phyloP scores from a whole-genome alignment of 2,113 vertebrate genomes.

The Colaptes auratus region DNA sequence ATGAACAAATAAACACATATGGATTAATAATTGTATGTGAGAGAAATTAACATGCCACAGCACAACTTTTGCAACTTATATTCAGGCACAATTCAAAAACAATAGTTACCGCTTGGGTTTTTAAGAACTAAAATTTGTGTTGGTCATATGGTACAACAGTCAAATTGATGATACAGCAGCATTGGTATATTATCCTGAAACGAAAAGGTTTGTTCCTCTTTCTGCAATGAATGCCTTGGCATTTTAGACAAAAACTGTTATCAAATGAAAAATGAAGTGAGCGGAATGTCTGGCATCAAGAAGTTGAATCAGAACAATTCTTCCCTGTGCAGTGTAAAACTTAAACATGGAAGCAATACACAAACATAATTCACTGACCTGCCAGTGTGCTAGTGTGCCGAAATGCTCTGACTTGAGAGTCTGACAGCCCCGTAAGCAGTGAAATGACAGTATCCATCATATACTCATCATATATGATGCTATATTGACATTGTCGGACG shows the following conservation, averaged over 20 bases:
- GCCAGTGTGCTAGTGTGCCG: constrained; percentile 98
- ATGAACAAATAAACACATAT: neutral
- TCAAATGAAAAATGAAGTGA: neutral
- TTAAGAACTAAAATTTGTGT: neutral
- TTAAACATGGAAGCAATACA: neutral
- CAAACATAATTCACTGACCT: constrained; percentile 79
- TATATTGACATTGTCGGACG: constrained; percentile 98
- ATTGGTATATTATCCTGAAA: neutral
- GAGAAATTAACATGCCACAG: neutral
- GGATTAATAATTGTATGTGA: neutral
- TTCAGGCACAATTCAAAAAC: neutral
- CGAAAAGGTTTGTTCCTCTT: neutral
- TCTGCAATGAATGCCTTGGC: neutral
- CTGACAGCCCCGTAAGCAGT: constrained; percentile 95
- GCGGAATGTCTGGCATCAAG: rapidly evolving
- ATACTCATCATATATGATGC: constrained; percentile 99
- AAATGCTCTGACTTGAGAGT: constrained; percentile 98
- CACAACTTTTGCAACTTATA: neutral
- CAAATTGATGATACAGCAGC: neutral
- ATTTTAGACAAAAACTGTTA: neutral
- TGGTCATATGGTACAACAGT: neutral
- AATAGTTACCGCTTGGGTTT: neutral
- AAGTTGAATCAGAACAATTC: neutral
- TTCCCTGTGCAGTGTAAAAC: neutral
- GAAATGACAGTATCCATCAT: constrained; percentile 99